phyloP scores from a whole-genome alignment of 2,113 vertebrate genomes.

The Cariama cristata region DNA sequence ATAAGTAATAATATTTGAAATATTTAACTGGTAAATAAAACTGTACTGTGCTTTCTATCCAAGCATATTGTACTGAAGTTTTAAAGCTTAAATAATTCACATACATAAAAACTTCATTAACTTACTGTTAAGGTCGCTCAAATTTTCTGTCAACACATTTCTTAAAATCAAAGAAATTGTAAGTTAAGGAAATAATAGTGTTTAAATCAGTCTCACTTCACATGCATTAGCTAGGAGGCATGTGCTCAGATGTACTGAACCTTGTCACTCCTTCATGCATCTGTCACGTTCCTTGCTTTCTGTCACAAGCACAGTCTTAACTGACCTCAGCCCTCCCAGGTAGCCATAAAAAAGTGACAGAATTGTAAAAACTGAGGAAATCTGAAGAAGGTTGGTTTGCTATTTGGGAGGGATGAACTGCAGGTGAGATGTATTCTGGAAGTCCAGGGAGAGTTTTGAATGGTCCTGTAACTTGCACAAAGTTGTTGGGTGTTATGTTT shows the following conservation, averaged over 20 bases:
- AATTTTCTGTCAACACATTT: neutral
- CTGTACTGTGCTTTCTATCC: neutral
- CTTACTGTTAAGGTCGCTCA: neutral
- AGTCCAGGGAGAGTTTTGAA: neutral
- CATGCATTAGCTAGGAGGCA: neutral
- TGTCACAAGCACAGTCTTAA: neutral
- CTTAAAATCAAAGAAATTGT: neutral
- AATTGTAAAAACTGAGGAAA: neutral
- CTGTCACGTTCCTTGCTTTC: neutral
- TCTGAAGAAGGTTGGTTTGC: neutral
- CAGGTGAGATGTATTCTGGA: neutral
- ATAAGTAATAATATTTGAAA: neutral
- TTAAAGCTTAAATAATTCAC: slow-evolving; percentile 12
- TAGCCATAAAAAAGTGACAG: neutral
- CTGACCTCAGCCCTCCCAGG: neutral
- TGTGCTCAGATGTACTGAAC: neutral
- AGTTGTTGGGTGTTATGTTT: neutral
- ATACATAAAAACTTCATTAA: neutral
- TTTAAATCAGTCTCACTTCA: neutral
- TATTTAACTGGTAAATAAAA: slow-evolving; percentile 5
- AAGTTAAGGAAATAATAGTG: neutral
- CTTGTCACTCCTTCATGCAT: neutral
- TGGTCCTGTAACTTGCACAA: neutral
- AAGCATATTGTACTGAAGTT: neutral
- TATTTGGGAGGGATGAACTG: neutral